Evolutionary conservation across 2,113 vertebrate genomes (phyloP).

Genomic region (Bombycilla garrulus): DNA sequence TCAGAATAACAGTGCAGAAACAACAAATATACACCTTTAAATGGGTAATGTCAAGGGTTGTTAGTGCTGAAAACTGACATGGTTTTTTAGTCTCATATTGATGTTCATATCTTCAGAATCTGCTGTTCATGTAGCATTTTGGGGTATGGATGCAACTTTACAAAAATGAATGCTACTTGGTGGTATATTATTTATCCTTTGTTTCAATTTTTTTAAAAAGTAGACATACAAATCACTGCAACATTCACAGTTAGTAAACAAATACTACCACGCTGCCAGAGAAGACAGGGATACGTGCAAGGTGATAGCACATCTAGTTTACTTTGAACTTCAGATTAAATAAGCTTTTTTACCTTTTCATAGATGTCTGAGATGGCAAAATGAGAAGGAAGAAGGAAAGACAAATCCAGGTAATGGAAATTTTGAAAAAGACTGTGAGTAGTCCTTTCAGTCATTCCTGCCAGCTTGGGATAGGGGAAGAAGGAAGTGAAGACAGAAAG

Average conservation of each 20-base stretch:
- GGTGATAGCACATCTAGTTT: conserved; percentile 9
- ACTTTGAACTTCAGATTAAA: conserved; percentile 20
- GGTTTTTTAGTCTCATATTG: background rate
- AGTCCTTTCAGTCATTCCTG: background rate
- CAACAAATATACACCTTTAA: background rate
- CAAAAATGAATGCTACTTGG: background rate
- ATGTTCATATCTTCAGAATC: background rate
- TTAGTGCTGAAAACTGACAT: background rate
- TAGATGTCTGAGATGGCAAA: background rate
- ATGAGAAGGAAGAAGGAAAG: background rate
- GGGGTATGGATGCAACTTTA: background rate
- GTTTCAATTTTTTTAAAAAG: background rate
- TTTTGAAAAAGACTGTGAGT: background rate
- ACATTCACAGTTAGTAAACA: conserved; percentile 10
- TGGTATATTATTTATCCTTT: background rate
- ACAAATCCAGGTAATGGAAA: background rate
- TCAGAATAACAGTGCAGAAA: background rate
- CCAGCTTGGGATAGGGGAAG: background rate
- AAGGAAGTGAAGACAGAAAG: background rate
- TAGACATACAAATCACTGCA: background rate
- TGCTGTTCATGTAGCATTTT: background rate
- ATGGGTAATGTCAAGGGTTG: background rate
- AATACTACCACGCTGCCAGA: background rate
- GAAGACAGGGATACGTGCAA: background rate
- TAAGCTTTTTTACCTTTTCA: background rate